Base-by-base conservation (phyloP, 2,797 vertebrate genomes). In the Alouatta caraya region DNA sequence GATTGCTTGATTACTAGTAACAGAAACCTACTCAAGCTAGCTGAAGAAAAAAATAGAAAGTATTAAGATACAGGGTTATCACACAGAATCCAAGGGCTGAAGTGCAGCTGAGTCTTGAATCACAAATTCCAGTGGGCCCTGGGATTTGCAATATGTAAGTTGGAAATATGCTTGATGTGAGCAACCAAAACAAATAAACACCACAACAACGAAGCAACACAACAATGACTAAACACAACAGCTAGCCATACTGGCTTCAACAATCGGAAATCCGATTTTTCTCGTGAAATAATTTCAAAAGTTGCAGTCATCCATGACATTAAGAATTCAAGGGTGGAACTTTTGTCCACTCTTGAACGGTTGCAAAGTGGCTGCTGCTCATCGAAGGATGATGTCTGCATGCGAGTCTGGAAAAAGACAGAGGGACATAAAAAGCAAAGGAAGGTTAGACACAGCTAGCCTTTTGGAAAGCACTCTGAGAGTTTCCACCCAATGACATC, bases 251-350 rank as follows among this genome's bases (percentile, higher is more conserved):
- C 17, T 93, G 52, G 21, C 73, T 93, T 82, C 73, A 92, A 72
- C 5, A 55, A 93, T 44, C 33, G n/a, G 95, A 93, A 88, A 11
- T 5, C 48, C 67, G 59, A 37, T 76, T 93, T 94, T 96, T 72
- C 64, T 95, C 73, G 73, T 83, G 46, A 90, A 88, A 70, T 84
- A 61, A 72, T 78, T 93, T 92, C 72, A 79, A 87, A 88, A 88
- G 37, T 90, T 26, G 33, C 46, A 61, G 19, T 88, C 59, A 50
- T 39, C 33, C 19, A 72, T n/a, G 9, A 57, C 80, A 64, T 88
- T 67, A 78, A 88, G 57, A 96, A 93, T 86, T 5, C 17, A 72
- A 22, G 61, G 15, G n/a, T 78, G 67, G 42, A 19, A 52, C 7
- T 57, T 96, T 73, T 52, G n/a, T 59, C 48, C 26, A 85, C 50